Evolutionary conservation across 2,113 vertebrate genomes (phyloP).

Genomic region (Zosterops borbonicus): DNA sequence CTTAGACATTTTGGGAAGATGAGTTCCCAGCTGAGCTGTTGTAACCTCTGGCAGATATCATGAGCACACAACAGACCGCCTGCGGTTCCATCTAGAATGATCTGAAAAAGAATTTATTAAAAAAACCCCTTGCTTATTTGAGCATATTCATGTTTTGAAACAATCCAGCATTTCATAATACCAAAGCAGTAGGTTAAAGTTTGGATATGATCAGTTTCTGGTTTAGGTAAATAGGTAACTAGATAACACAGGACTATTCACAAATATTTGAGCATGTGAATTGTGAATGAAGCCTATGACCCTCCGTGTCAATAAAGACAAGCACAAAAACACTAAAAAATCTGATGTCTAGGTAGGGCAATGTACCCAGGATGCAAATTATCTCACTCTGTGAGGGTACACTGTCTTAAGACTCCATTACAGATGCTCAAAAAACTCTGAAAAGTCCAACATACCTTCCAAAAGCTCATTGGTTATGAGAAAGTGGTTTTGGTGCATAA

Average conservation of each 20-base stretch:
- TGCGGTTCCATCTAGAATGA: conserved; percentile 69
- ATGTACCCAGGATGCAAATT: neutral
- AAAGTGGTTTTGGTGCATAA: neutral
- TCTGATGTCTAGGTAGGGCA: neutral
- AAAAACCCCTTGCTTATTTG: conserved; percentile 24
- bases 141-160: conserved; percentile 20
- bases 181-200: conserved; percentile 51
- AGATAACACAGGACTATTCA: conserved; percentile 49
- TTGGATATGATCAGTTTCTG: conserved; percentile 19
- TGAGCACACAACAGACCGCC: conserved; percentile 62
- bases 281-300: conserved; percentile 31
- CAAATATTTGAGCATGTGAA: conserved; percentile 63
- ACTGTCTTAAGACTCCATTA: neutral
- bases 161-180: conserved; percentile 34
- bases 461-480: neutral
- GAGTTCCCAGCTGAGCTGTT: neutral
- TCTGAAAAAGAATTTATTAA: conserved; percentile 64
- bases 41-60: conserved; percentile 37
- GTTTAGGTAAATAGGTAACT: conserved; percentile 49
- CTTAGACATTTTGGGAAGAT: neutral
- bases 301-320: conserved; percentile 10
- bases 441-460: neutral
- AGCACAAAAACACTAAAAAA: neutral
- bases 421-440: neutral
- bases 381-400: neutral